A percentile compares a stretch with the other conserved stretches of the same genome.
phyloP scores from a whole-genome alignment of 2,113 vertebrate genomes.

The Tyrannus savana region DNA sequence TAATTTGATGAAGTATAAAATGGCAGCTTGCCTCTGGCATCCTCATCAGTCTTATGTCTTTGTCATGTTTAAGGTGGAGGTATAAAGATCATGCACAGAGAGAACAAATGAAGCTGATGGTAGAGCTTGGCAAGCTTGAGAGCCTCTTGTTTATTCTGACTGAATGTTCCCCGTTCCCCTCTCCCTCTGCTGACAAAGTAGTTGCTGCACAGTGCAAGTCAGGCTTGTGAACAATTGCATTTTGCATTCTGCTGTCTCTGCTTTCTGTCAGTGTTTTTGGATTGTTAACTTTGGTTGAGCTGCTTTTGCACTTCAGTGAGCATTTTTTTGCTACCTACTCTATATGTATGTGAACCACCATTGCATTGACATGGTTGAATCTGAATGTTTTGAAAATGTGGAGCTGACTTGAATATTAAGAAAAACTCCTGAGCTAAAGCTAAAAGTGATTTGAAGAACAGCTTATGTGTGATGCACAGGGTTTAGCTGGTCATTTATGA shows the following conservation, averaged over 20 bases:
- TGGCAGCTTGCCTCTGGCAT: background rate
- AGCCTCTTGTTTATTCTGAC: conserved; percentile 3
- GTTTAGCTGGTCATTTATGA: background rate
- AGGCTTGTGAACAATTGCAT: background rate
- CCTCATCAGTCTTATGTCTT: background rate
- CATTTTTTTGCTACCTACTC: background rate
- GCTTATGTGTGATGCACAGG: background rate
- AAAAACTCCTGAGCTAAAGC: background rate
- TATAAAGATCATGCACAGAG: background rate
- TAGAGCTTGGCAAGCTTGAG: background rate
- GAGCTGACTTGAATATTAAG: conserved; percentile 11
- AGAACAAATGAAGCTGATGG: background rate
- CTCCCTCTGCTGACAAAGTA: background rate
- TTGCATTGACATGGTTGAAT: background rate
- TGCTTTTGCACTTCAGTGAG: conserved; percentile 24
- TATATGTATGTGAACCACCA: background rate
- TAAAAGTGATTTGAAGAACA: background rate
- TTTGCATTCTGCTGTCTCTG: background rate
- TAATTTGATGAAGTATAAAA: background rate
- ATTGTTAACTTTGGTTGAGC: conserved; percentile 26
- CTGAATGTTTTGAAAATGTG: conserved; percentile 26
- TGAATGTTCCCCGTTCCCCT: background rate
- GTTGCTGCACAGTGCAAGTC: background rate
- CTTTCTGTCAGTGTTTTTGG: conserved; percentile 9
- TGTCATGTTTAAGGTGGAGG: background rate